Percentiles rank a stretch among this genome's conserved stretches.
These are phyloP conservation scores for Syngnathus rostellatus DNA, from an alignment of 2,797 vertebrate species.

Conservation along the genomic window DNA sequence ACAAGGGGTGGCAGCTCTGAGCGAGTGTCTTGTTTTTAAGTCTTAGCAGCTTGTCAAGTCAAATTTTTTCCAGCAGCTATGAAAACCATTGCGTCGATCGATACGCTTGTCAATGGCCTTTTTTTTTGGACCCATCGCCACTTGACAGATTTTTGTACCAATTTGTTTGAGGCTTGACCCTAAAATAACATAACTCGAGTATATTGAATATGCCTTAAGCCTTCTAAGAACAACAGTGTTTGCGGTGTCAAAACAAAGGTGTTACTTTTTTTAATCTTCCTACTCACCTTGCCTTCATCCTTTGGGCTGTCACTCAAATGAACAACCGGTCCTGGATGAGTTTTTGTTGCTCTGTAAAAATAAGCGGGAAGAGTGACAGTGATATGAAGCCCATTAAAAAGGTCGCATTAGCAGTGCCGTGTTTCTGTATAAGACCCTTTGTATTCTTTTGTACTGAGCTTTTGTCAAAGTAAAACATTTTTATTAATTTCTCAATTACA, in stretches of 20 bases:
- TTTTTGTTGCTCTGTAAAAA: constrained; percentile 86
- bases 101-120: constrained; percentile 29
- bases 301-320: constrained; percentile 97
- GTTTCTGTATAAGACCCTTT: too few species aligned
- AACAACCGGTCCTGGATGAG: constrained; percentile 95
- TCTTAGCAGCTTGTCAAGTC: constrained; percentile 41
- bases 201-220: constrained; percentile 11
- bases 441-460: too few species aligned
- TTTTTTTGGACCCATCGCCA: constrained; percentile 16
- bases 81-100: constrained; percentile 40
- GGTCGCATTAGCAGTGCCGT: background rate
- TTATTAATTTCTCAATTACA: too few species aligned
- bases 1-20: constrained; percentile 14
- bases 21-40: constrained; percentile 16
- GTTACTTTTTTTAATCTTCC: constrained; percentile 15
- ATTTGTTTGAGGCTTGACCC: constrained; percentile 25
- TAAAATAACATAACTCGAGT: constrained; percentile 3
- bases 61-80: constrained; percentile 24
- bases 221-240: background rate
- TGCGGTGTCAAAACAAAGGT: background rate
- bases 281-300: constrained; percentile 96
- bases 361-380: background rate
- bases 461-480: too few species aligned
- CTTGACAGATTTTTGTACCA: constrained; percentile 17
- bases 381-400: background rate